Evolutionary conservation across 2,797 vertebrate genomes (phyloP), one percentile per base, ranked within the genome.

Genomic region (Crenuchus spilurus): DNA sequence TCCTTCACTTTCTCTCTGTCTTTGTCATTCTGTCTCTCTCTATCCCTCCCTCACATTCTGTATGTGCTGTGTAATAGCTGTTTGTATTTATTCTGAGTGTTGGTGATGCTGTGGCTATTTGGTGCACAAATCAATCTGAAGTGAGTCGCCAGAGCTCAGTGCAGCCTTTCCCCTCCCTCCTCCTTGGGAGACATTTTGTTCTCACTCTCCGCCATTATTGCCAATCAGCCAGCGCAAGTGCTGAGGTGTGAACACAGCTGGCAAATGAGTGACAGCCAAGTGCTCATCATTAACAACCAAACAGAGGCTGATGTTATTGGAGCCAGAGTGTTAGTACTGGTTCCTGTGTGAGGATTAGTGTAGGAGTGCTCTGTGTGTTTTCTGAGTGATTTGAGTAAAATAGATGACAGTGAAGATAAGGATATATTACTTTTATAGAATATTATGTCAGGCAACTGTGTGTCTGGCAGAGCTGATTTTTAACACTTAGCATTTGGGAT

Each of bases 141-240:
- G 26, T 30, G 5, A 16, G 26, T 30, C 51, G 26, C 51, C 6
- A 13, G 24, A 54, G 51, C 51, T 26, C 26, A 30, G 48, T 4
- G 48, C 49, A 28, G 22, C 10, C 52, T 55, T 60, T 82, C 77
- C 82, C 80, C 85, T 84, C 85, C 87, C 82, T 85, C 83, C 84
- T 86, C 84, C 80, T 85, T 81, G 84, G 88, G 81, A 88, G 89
- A 92, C 90, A 91, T 93, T 91, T 91, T 92, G 88, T 91, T 92
- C 88, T 90, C 87, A 82, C 87, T 88, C 88, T 84, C 89, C 84
- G 84, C 86, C 87, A 89, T 90, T 88, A 87, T 77, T 91, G 90
- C 89, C 91, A 90, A 87, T 91, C 91, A 91, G 82, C 61, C 74
- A 81, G 84, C 86, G 84, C 86, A 70, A 84, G 85, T 85, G 87